Evolutionary conservation across 2,113 vertebrate genomes (phyloP).

Genomic region (Gnathonemus longibarbis): DNA sequence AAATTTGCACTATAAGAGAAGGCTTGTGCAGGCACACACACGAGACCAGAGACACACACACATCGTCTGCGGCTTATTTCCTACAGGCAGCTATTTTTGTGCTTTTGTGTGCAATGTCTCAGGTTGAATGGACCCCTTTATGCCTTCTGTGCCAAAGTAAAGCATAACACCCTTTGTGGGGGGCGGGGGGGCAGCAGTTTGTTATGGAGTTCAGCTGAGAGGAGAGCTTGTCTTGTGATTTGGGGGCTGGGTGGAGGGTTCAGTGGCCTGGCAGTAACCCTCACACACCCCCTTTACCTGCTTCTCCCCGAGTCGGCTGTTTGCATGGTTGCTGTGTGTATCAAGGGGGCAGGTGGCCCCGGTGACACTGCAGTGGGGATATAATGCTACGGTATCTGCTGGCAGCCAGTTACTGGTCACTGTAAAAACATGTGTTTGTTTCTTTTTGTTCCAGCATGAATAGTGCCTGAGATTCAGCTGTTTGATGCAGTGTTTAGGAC

Average conservation of each 20-base stretch:
- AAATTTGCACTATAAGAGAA: neutral
- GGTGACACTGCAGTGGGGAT: neutral
- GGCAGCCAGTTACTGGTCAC: neutral
- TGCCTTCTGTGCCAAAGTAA: neutral
- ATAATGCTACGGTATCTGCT: neutral
- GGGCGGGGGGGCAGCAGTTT: neutral
- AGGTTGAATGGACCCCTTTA: neutral
- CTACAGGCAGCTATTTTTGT: constrained; percentile 42
- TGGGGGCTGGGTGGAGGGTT: neutral
- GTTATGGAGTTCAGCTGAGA: constrained; percentile 8
- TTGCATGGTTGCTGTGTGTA: constrained; percentile 26
- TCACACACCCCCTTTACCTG: neutral
- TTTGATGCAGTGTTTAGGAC: neutral
- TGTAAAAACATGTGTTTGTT: neutral
- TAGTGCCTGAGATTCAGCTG: neutral
- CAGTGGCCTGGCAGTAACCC: neutral
- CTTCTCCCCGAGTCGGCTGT: neutral
- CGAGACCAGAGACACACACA: neutral
- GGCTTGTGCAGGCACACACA: neutral
- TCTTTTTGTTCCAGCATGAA: neutral
- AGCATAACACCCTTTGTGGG: constrained; percentile 12
- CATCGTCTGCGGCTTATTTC: neutral
- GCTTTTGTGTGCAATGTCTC: neutral
- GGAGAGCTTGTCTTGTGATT: constrained; percentile 19
- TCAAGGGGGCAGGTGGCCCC: neutral